Evolutionary conservation across 2,113 vertebrate genomes (phyloP).

Genomic region (Protobothrops flavoviridis): DNA sequence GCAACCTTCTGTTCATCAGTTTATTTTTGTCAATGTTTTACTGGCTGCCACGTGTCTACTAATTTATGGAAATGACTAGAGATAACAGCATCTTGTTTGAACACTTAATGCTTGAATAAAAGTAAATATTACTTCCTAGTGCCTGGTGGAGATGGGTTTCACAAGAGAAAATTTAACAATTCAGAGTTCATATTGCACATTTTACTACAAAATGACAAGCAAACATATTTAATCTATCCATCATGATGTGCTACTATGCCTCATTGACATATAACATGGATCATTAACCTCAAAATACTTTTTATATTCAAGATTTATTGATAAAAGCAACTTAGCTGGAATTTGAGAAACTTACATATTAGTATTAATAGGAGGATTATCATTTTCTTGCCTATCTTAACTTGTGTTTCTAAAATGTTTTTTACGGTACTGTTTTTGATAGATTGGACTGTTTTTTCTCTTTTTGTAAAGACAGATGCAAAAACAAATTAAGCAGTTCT

Average conservation of each 20-base stretch:
- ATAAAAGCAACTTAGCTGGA: neutral
- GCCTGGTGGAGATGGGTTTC: constrained; percentile 20
- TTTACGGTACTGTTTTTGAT: too few species aligned
- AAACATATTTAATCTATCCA: constrained; percentile 31
- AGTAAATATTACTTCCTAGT: constrained; percentile 16
- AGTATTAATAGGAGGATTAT: neutral
- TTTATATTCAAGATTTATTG: constrained; percentile 30
- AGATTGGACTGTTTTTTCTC: too few species aligned
- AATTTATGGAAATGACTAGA: constrained; percentile 23
- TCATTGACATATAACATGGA: neutral
- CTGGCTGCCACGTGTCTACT: constrained; percentile 17
- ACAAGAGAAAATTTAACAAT: constrained; percentile 18
- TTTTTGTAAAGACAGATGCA: too few species aligned
- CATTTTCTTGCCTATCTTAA: too few species aligned
- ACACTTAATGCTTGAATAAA: constrained; percentile 35
- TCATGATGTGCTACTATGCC: constrained; percentile 10
- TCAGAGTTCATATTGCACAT: constrained; percentile 17
- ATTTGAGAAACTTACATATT: constrained; percentile 17
- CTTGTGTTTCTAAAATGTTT: too few species aligned
- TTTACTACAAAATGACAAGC: constrained; percentile 19
- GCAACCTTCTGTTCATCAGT: neutral
- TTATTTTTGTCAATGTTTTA: constrained; percentile 20
- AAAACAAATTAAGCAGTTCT: too few species aligned
- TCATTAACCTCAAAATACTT: constrained; percentile 33
- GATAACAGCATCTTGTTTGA: constrained; percentile 31